Evolutionary conservation across 2,113 vertebrate species (phyloP), one percentile per base, ranked within the genome.

Genomic region (Oncorhynchus nerka): DNA sequence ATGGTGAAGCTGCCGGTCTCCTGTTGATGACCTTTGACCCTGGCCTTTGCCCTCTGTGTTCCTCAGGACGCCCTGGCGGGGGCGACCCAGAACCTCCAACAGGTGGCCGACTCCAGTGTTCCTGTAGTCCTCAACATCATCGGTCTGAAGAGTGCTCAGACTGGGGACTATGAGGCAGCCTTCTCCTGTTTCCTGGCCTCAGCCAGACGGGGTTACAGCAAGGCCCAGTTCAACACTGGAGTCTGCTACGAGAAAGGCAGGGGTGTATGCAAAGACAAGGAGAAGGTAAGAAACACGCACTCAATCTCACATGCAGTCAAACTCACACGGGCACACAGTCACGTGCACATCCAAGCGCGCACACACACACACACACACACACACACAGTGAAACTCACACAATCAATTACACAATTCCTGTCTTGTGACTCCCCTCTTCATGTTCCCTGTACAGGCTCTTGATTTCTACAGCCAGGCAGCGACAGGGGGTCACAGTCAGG

Each of bases 71-170:
- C 83, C 48, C 70, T 89, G 0, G 85, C 92, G 71, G 91, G 88
- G 85, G 96, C 96, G 28, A 89, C 93, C 71, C 83, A 89, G 79
- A 93, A 95, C 30, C 80, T 99, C 82, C 89, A 92, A 83, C 87
- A 92, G 34, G 87, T 95, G 70, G 92, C 94, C 74, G 92, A 95
- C 66, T 76, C 90, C 85, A 96, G 94, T 39, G 78, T 98, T 77
- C 95, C 97, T 32, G 88, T 97, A 20, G 92, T 96, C 66, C 93
- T 98, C 83, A 99, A 99, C 87, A 95, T 99, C 86, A 96, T 98
- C 0, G 98, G 98, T 98, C 86, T 96, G 64, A 91, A 97, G 89
- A 96, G 81, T 62, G 91, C 93, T 75, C 91, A 87, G 0, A 79
- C 57, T 1, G 90, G 93, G 6, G 88, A 91, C 77, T 74, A 90